Base-by-base conservation (phyloP, 2,888 invertebrate species). In the Lypha dubia region DNA sequence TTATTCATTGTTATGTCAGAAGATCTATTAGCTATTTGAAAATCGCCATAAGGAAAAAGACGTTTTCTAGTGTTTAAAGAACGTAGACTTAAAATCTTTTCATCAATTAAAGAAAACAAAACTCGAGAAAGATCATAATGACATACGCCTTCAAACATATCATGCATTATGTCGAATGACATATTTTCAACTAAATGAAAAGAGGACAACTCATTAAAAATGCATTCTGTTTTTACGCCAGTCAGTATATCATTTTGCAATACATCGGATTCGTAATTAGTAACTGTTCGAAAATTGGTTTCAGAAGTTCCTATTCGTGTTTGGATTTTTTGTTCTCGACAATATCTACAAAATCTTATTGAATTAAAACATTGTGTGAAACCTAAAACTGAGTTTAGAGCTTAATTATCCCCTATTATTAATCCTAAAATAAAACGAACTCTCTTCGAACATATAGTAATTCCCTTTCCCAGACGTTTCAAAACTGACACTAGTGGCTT, bases 101-200 rank as follows among this genome's bases (percentile, higher is more conserved):
- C 24, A 32, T 60, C 75, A 22, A 86, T 80, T 60, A 85, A 67
- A 60, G 51, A 35, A 22, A 41, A 20, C 51, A 85, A 65, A 53
- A 87, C 79, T 53, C 74, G 63, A 51, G 85, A 86, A 28, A 84
- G 35, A 71, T 87, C 87, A 74, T 86, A 87, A 32, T 65, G 32
- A 56, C 87, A 86, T 6, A 86, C 85, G 9, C 87, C 86, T 67
- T 87, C 87, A 46, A 85, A 84, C 22, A 87, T 35, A 68, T 88
- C 87, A 62, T 88, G 87, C 87, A 87, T 88, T 28, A 86, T 73
- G 60, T 88, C 86, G 63, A 86, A 87, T 46, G 20, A 67, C 41
- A 60, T 51, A 62, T 87, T 87, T 38, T 87, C 83, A 22, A 77
- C 75, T 49, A 81, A 84, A 68, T 87, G 85, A 83, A 86, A 87